Evolutionary conservation across 53 echinoderm and acorn worm genomes (phyloP), one percentile per base, ranked within the genome.

Genomic region (Paracentrotus lividus): DNA sequence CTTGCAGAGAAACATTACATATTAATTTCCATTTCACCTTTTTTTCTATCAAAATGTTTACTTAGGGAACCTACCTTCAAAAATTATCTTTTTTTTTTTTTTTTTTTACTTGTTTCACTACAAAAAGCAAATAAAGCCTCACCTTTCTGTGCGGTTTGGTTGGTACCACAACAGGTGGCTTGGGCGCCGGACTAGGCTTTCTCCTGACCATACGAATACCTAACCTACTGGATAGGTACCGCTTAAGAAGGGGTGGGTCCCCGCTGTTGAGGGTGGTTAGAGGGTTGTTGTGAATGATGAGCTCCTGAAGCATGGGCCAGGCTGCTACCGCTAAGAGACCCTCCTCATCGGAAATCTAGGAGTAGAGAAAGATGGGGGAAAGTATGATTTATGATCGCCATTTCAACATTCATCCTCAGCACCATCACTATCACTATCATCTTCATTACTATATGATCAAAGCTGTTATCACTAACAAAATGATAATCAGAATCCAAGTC

Each of bases 251-350:
- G 1, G 99, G 99, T 31, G 99, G 99, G 60, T 97, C 96, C 6
- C 99, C 99, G 77, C 95, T 96, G 88, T 94, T 94, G 21, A 90
- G 89, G 24, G 69, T 95, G 32, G 99, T 99, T 84, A 99, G 94
- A 18, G 99, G 99, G 93, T 99, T 99, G 90, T 96, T 94, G 67
- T 97, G 96, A n/a, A 99, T 99, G 38, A 97, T 93, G 21, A 99
- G 94, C 49, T 97, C 96, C 47, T 81, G 95, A 4, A 99, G 95
- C 97, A 99, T 96, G 10, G 99, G 99, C 99, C 99, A 99, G 42
- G 97, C 99, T 27, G 99, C 99, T 4, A 99, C 96, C 15, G 96
- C 99, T 15, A 99, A 64, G 7, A 99, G 93, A 4, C 95, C 95
- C 81, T 99, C 99, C 67, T 99, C 99, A 6, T 96, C 96, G 0